Conservation (phyloP, 2,113 vertebrate genomes). For the Sorex fumeus region DNA sequence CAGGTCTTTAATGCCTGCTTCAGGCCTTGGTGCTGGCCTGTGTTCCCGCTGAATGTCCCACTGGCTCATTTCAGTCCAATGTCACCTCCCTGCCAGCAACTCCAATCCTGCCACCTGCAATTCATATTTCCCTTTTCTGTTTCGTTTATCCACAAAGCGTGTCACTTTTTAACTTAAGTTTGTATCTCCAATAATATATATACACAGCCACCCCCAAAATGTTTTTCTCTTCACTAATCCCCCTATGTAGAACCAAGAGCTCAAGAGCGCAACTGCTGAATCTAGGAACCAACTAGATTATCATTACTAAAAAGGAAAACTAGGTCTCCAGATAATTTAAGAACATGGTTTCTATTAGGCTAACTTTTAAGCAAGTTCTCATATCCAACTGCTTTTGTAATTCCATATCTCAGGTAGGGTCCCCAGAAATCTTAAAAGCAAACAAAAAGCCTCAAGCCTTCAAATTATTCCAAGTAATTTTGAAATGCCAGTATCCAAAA, state of each 20-base stretch:
- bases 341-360: not conserved
- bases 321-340: conserved; percentile 9
- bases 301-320: not conserved
- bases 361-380: not conserved
- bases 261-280: not conserved
- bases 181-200: not conserved
- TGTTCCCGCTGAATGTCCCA: not conserved
- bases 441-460: conserved; percentile 35
- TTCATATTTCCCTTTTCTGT: not conserved
- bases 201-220: not conserved
- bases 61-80: not conserved
- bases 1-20: not conserved
- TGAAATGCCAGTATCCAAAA: conserved; percentile 63
- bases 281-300: not conserved
- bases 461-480: conserved; percentile 40
- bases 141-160: not conserved
- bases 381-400: not conserved
- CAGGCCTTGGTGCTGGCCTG: not conserved
- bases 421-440: conserved; percentile 6
- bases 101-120: not conserved
- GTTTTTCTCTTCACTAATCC: conserved; percentile 18
- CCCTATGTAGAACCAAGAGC: conserved; percentile 6
- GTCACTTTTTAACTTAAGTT: not conserved
- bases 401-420: not conserved
- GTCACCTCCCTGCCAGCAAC: not conserved